Percentiles rank a stretch among this genome's conserved stretches.
phyloP scores from a whole-genome alignment of 2,888 invertebrate genomes.

The Automeris io region DNA sequence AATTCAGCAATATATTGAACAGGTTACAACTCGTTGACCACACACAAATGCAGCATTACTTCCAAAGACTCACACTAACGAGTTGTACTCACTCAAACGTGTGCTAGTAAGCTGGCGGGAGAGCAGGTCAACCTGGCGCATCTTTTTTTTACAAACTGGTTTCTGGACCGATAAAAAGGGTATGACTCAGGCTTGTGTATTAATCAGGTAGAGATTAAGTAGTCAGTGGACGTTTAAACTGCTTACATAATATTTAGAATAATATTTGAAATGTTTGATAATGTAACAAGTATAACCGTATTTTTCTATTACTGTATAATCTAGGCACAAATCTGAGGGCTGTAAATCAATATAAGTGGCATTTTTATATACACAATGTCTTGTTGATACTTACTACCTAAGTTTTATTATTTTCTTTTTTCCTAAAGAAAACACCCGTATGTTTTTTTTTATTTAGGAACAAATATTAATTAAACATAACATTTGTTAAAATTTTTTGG shows the following conservation, averaged over 20 bases:
- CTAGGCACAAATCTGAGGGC: no score
- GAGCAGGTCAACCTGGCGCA: conserved; percentile 59
- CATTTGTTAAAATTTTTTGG: no score
- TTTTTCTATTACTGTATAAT: no score
- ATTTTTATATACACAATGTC: no score
- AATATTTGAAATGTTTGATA: background rate
- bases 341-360: no score
- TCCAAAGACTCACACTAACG: conserved; percentile 17
- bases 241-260: conserved; percentile 7
- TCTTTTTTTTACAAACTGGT: conserved; percentile 64
- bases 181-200: conserved; percentile 63
- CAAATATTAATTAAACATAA: no score
- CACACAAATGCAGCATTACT: conserved; percentile 34
- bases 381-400: no score
- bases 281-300: background rate
- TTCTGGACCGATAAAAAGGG: conserved; percentile 56
- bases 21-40: conserved; percentile 60
- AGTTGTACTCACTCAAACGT: conserved; percentile 31
- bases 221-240: conserved; percentile 4
- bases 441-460: no score
- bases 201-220: conserved; percentile 8
- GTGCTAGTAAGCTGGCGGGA: conserved; percentile 36
- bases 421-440: no score
- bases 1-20: conserved; percentile 68
- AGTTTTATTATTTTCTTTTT: no score